These are phyloP conservation scores for Tuta absoluta DNA, from an alignment of 2,888 invertebrate species.

Conservation along the genomic window DNA sequence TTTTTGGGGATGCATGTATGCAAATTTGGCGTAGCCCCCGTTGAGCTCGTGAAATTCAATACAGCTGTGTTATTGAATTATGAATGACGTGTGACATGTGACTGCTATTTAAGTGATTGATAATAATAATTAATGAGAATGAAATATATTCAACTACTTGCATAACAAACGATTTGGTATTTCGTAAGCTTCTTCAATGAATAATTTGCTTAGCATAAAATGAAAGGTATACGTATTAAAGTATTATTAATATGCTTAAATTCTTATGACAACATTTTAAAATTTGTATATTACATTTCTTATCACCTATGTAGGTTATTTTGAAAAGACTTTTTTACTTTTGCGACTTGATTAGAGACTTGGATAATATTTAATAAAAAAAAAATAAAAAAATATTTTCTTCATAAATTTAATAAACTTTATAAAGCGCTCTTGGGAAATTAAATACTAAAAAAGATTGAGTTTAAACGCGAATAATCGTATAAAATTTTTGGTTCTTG, in stretches of 20 bases:
- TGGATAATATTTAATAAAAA: constrained; percentile 42
- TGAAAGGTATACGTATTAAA: too few species aligned
- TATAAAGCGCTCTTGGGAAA: constrained; percentile 59
- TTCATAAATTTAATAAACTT: constrained; percentile 56
- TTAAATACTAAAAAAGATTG: constrained; percentile 48
- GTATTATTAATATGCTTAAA: too few species aligned
- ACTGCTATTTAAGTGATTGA: constrained; percentile 26
- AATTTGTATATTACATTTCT: too few species aligned
- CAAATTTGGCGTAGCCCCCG: constrained; percentile 50
- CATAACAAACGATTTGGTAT: neutral
- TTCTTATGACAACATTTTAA: too few species aligned
- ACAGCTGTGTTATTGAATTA: constrained; percentile 56
- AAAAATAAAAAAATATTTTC: too few species aligned
- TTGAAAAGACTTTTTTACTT: neutral
- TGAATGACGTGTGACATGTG: constrained; percentile 46
- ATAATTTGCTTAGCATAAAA: neutral
- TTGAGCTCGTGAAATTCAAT: constrained; percentile 53
- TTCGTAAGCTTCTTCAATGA: neutral
- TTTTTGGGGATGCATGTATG: constrained; percentile 66
- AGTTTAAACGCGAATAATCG: constrained; percentile 45
- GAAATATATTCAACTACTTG: neutral
- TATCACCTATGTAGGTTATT: too few species aligned
- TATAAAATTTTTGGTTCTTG: constrained; percentile 47
- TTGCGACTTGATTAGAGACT: constrained; percentile 22
- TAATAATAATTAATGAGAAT: constrained; percentile 3